These are phyloP conservation scores for Aphaenogaster rudis DNA, from an alignment of 1,140 invertebrate genomes.

Conservation along the genomic window DNA sequence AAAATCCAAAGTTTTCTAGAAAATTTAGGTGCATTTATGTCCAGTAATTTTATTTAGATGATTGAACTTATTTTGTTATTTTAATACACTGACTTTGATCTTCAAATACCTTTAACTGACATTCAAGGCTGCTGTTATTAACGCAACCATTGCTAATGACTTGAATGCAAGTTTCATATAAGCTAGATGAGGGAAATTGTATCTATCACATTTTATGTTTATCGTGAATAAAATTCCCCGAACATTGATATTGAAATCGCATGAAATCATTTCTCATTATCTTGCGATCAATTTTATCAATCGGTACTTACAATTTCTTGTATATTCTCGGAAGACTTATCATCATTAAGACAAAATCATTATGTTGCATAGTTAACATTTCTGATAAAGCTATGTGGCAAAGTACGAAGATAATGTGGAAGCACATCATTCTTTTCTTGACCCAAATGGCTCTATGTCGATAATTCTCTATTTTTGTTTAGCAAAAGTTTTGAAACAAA, in stretches of 20 bases:
- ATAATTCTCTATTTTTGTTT: background rate
- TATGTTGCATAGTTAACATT: background rate
- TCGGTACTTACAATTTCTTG: background rate
- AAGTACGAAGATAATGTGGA: background rate
- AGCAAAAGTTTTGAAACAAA: too few species aligned
- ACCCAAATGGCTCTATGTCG: background rate
- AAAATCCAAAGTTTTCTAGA: background rate
- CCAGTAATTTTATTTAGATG: background rate
- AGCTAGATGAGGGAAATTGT: background rate
- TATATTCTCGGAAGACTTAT: background rate
- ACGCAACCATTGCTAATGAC: conserved; percentile 11
- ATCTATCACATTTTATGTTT: conserved; percentile 3
- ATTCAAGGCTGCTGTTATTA: conserved; percentile 35
- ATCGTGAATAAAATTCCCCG: background rate
- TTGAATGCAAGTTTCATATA: conserved; percentile 9
- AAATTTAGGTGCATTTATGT: background rate
- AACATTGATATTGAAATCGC: background rate
- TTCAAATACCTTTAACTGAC: conserved; percentile 32
- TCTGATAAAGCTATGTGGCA: background rate
- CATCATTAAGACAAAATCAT: background rate
- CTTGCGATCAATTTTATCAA: conserved; percentile 5
- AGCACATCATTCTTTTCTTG: conserved; percentile 3
- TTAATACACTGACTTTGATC: background rate
- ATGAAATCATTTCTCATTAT: background rate
- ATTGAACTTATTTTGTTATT: conserved; percentile 3